Conservation (phyloP, 2,888 invertebrate genomes). For the Cordilura impudica region DNA sequence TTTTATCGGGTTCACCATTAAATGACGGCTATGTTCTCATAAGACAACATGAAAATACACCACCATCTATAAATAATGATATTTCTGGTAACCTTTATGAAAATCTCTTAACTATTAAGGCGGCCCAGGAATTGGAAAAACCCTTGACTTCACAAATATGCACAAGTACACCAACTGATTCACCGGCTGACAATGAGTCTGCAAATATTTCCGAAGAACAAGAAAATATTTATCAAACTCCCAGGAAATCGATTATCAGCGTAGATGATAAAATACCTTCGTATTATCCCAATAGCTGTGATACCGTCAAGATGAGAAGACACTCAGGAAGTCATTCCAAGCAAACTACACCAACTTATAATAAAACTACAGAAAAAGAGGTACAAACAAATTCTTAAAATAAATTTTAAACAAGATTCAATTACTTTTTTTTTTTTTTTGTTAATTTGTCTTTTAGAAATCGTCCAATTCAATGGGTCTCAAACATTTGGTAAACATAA, state of each 20-base stretch:
- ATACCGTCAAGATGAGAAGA: constrained; percentile 71
- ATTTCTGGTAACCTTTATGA: constrained; percentile 73
- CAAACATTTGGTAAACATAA: constrained; percentile 71
- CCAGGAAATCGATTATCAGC: constrained; percentile 74
- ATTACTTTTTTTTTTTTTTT: not conserved
- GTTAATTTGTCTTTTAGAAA: constrained; percentile 45
- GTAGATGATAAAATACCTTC: constrained; percentile 78
- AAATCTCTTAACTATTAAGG: constrained; percentile 72
- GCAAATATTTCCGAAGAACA: constrained; percentile 46
- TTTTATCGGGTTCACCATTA: constrained; percentile 63
- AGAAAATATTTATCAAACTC: constrained; percentile 74
- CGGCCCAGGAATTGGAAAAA: constrained; percentile 71
- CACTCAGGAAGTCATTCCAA: constrained; percentile 66
- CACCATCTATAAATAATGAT: constrained; percentile 40
- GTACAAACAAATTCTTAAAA: constrained; percentile 25
- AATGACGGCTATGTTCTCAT: constrained; percentile 11
- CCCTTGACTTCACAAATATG: constrained; percentile 61
- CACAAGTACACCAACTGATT: constrained; percentile 75
- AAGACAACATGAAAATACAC: constrained; percentile 29
- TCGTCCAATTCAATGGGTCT: constrained; percentile 64
- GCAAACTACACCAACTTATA: constrained; percentile 14
- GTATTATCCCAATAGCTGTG: constrained; percentile 77
- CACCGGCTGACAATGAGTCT: constrained; percentile 49
- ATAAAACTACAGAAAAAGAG: constrained; percentile 41
- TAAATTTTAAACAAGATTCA: not conserved